Percentiles rank a stretch among this genome's conserved stretches.
phyloP scores from a whole-genome alignment of 2,888 invertebrate species.

The Geotrupes spiniger region DNA sequence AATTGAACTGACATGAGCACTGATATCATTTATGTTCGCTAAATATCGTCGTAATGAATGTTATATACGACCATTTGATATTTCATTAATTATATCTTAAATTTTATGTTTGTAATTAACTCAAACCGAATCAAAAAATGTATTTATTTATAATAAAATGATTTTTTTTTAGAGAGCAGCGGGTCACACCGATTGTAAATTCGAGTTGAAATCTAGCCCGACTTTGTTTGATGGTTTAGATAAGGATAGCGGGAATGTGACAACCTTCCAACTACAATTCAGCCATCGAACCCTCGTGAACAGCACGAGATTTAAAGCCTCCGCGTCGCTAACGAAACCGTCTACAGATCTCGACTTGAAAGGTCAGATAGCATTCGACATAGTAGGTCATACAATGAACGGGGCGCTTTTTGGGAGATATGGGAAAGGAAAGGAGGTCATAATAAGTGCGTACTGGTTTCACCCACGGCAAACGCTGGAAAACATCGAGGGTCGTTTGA shows the following conservation, averaged over 20 bases:
- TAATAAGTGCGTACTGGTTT: conserved; percentile 56
- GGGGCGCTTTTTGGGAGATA: conserved; percentile 54
- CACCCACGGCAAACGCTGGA: conserved; percentile 66
- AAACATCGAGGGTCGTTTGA: conserved; percentile 67
- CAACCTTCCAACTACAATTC: conserved; percentile 55
- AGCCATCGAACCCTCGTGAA: conserved; percentile 48
- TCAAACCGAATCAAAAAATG: too few species aligned
- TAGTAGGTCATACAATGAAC: conserved; percentile 44
- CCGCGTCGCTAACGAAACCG: conserved; percentile 62
- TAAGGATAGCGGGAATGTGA: conserved; percentile 4
- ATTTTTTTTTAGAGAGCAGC: conserved; percentile 58
- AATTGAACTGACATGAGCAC: background rate
- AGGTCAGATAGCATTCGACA: conserved; percentile 54
- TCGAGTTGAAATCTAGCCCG: conserved; percentile 44
- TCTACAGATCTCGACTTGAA: conserved; percentile 66
- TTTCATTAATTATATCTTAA: too few species aligned
- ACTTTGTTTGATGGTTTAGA: conserved; percentile 11
- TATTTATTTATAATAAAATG: too few species aligned
- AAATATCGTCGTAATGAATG: too few species aligned
- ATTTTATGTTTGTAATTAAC: too few species aligned
- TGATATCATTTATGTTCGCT: conserved; percentile 13
- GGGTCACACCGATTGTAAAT: conserved; percentile 68
- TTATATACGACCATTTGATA: too few species aligned
- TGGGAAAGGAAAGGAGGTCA: conserved; percentile 60
- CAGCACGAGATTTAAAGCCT: conserved; percentile 60